Evolutionary conservation across 2,797 vertebrate genomes (phyloP).

Genomic region (Anguilla obscura): DNA sequence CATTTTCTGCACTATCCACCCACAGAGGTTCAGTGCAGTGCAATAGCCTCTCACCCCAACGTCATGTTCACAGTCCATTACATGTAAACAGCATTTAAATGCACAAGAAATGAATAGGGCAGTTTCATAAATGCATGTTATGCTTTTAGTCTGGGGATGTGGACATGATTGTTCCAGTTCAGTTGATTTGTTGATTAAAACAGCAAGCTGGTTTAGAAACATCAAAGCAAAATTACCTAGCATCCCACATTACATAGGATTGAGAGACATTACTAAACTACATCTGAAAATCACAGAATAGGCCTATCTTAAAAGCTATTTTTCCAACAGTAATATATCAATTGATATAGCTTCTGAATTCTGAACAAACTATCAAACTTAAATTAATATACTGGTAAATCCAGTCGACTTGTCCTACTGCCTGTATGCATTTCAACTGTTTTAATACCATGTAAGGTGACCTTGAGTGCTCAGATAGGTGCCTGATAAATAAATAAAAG

Average conservation of each 20-base stretch:
- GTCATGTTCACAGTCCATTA: neutral
- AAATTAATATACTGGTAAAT: neutral
- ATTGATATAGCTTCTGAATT: neutral
- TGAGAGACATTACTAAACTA: neutral
- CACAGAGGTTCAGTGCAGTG: neutral
- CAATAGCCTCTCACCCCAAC: neutral
- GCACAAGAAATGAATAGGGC: neutral
- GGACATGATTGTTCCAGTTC: neutral
- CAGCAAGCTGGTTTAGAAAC: neutral
- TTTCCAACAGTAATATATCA: neutral
- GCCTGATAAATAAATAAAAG: too few species aligned
- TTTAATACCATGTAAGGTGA: too few species aligned
- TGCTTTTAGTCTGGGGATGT: constrained; percentile 1
- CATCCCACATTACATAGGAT: neutral
- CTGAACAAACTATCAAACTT: neutral
- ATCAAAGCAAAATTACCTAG: neutral
- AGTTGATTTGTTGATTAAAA: neutral
- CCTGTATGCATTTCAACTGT: neutral
- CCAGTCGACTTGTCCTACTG: neutral
- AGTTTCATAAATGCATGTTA: neutral
- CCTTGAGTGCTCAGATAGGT: too few species aligned
- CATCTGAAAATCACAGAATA: neutral
- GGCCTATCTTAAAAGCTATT: neutral
- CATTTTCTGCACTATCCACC: neutral
- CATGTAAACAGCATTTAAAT: neutral